These are phyloP conservation scores for Callorhinus ursinus DNA, from an alignment of 2,113 vertebrate genomes.

Conservation along the genomic window DNA sequence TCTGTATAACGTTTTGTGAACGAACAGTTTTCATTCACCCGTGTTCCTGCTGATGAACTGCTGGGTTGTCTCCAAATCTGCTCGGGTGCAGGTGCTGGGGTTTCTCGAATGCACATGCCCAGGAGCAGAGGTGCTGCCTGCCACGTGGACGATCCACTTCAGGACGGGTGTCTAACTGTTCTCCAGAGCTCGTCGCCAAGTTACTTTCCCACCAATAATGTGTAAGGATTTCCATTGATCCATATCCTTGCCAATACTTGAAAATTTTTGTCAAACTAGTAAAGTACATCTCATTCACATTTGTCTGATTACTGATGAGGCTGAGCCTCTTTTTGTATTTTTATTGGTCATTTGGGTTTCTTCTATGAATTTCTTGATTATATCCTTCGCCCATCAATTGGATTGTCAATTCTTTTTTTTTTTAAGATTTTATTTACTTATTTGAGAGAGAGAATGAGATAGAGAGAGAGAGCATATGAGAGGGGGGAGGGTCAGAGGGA, in stretches of 20 bases:
- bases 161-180: accelerated
- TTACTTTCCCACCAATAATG: too few relatives aligned
- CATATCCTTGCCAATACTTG: not conserved
- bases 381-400: not conserved
- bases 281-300: not conserved
- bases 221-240: not conserved
- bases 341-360: not conserved
- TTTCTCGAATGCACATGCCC: not conserved
- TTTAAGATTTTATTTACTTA: too few relatives aligned
- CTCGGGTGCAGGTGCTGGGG: not conserved
- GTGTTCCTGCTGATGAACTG: not conserved
- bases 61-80: not conserved
- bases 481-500: too few relatives aligned
- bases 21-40: not conserved
- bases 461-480: too few relatives aligned
- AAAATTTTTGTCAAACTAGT: too few relatives aligned
- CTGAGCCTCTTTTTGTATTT: not conserved
- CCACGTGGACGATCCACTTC: accelerated
- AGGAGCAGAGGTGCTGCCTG: accelerated
- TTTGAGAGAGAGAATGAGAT: too few relatives aligned
- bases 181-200: not conserved
- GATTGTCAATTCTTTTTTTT: not conserved
- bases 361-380: not conserved
- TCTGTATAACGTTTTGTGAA: not conserved
- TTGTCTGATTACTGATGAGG: not conserved